Evolutionary conservation across 2,888 invertebrate species (phyloP).

Genomic region (Chromoteleia sp.): DNA sequence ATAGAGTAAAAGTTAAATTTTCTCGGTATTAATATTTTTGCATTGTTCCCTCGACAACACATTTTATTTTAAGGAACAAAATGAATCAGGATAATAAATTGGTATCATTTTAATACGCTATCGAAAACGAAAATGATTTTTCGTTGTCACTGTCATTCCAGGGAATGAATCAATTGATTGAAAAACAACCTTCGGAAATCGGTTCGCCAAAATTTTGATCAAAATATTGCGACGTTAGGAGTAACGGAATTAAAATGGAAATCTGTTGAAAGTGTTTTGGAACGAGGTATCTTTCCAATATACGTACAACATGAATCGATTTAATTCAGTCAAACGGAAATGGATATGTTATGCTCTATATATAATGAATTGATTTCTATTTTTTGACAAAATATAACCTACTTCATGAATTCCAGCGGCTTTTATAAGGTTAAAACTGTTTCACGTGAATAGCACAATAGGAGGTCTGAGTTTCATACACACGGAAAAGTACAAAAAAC

Average conservation of each 20-base stretch:
- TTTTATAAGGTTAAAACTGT: slow-evolving; percentile 67
- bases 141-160: background rate
- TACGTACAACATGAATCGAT: slow-evolving; percentile 56
- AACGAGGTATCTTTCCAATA: slow-evolving; percentile 40
- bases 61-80: too few relatives aligned
- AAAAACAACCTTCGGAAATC: background rate
- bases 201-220: background rate
- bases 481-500: slow-evolving; percentile 38
- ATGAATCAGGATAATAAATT: too few relatives aligned
- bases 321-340: slow-evolving; percentile 67
- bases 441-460: slow-evolving; percentile 64
- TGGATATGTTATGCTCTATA: slow-evolving; percentile 70
- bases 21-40: too few relatives aligned
- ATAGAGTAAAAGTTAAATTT: too few relatives aligned
- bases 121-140: background rate
- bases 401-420: slow-evolving; percentile 65
- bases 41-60: too few relatives aligned
- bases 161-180: background rate
- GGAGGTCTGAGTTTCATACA: slow-evolving; percentile 39
- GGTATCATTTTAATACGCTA: too few relatives aligned
- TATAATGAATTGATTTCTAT: slow-evolving; percentile 71
- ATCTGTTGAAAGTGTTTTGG: slow-evolving; percentile 31
- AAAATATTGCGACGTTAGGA: slow-evolving; percentile 5
- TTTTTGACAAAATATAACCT: slow-evolving; percentile 71
- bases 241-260: slow-evolving; percentile 49